A percentile compares a stretch with the other conserved stretches of the same genome.
Conservation (phyloP, 2,113 vertebrate genomes). For the Channa maculata region DNA sequence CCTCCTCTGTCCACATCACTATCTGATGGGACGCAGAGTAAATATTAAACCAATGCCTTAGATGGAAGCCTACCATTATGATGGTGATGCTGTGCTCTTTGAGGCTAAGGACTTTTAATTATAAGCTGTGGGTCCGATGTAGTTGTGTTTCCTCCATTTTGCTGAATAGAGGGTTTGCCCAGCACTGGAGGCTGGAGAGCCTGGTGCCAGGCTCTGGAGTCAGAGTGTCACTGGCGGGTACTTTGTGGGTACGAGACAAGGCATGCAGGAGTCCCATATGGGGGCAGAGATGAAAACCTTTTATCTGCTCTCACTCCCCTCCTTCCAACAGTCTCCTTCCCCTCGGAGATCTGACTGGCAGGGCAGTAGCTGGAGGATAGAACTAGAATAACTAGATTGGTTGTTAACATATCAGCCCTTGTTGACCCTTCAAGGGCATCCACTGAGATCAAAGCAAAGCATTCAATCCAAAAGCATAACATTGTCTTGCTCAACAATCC, state of each 20-base stretch:
- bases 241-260: conserved; percentile 70
- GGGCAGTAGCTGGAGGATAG: conserved; percentile 68
- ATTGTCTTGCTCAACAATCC: conserved; percentile 76
- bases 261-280: conserved; percentile 60
- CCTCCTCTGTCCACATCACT: conserved; percentile 77
- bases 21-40: conserved; percentile 73
- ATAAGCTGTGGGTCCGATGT: conserved; percentile 70
- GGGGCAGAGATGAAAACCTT: conserved; percentile 73
- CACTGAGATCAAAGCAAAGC: conserved; percentile 75
- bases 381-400: conserved; percentile 65
- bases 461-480: conserved; percentile 72
- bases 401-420: conserved; percentile 79
- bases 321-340: conserved; percentile 40
- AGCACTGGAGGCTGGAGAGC: conserved; percentile 65
- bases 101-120: conserved; percentile 81
- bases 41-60: conserved; percentile 78
- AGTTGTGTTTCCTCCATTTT: conserved; percentile 74
- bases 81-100: conserved; percentile 79
- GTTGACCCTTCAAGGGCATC: conserved; percentile 72
- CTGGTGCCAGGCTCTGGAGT: conserved; percentile 75
- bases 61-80: conserved; percentile 81
- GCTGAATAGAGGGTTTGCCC: conserved; percentile 77
- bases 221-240: conserved; percentile 65
- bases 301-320: conserved; percentile 48
- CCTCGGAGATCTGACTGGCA: conserved; percentile 59